Evolutionary conservation across 2,113 vertebrate species (phyloP).

Genomic region (Chamaetylas fuelleborni): DNA sequence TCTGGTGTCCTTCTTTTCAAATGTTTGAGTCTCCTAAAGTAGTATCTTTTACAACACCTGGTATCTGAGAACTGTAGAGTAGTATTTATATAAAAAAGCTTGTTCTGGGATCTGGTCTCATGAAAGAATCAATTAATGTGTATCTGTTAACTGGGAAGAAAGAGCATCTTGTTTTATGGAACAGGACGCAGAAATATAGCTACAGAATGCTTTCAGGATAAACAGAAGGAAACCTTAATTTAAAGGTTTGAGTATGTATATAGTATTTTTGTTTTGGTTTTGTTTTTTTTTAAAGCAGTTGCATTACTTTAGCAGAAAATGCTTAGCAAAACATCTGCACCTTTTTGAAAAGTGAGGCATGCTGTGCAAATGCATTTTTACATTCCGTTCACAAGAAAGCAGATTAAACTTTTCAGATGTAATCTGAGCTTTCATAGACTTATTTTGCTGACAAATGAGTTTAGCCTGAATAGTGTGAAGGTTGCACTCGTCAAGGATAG

Average conservation of each 20-base stretch:
- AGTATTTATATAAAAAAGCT: not conserved
- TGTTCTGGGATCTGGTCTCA: not conserved
- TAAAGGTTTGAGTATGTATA: not conserved
- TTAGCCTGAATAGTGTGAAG: not conserved
- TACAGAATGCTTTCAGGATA: not conserved
- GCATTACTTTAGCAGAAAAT: not conserved
- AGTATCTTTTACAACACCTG: not conserved
- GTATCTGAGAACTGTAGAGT: not conserved
- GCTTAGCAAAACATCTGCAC: not conserved
- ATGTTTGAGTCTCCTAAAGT: not conserved
- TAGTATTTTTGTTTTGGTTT: not conserved
- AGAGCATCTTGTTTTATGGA: not conserved
- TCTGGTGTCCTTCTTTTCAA: not conserved
- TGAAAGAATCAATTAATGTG: not conserved
- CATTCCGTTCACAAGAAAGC: not conserved
- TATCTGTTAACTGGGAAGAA: not conserved
- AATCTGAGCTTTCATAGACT: not conserved
- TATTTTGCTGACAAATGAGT: not conserved
- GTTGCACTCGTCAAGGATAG: not conserved
- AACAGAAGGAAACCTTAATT: not conserved
- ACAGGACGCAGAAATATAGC: not conserved
- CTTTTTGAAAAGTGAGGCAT: not conserved
- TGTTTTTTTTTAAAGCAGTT: not conserved
- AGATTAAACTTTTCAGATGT: not conserved
- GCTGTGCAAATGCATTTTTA: not conserved